A percentile compares a stretch with the other conserved stretches of the same genome.
Conservation (phyloP, 2,797 vertebrate genomes). For the Emydoidea blandingii region DNA sequence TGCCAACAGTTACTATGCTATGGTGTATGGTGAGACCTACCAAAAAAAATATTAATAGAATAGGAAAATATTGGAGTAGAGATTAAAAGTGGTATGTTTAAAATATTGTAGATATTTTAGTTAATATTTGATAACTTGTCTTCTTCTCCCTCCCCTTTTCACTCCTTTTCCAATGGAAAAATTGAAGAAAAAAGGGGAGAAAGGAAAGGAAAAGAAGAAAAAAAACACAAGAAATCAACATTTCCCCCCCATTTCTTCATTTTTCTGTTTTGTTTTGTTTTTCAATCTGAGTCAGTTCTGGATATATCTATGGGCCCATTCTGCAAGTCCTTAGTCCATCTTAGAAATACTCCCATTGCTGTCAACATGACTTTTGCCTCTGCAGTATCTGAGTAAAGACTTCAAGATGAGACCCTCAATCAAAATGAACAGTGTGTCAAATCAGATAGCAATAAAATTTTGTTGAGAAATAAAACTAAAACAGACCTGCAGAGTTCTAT, state of each 20-base stretch:
- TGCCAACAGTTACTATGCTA: not conserved
- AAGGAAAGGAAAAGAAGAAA: not conserved
- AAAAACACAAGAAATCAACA: not conserved
- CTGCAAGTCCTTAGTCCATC: accelerated
- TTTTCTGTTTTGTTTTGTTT: no score
- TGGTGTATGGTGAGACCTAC: not conserved
- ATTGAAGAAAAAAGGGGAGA: not conserved
- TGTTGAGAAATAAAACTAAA: not conserved
- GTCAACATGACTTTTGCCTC: not conserved
- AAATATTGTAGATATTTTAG: not conserved
- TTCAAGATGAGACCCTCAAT: not conserved
- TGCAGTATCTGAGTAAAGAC: not conserved
- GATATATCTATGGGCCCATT: not conserved
- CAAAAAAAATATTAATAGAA: no score
- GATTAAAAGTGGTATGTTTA: not conserved
- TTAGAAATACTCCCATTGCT: not conserved
- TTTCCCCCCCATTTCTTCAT: not conserved
- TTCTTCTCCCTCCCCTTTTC: not conserved
- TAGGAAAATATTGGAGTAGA: not conserved
- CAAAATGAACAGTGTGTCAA: not conserved
- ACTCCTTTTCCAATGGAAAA: not conserved
- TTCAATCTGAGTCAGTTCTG: not conserved
- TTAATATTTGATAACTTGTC: not conserved
- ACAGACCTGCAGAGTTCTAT: conserved; percentile 28
- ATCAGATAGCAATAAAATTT: not conserved